These are phyloP conservation scores for Ormyrus nitidulus DNA, from an alignment of 2,888 invertebrate genomes.

Conservation along the genomic window DNA sequence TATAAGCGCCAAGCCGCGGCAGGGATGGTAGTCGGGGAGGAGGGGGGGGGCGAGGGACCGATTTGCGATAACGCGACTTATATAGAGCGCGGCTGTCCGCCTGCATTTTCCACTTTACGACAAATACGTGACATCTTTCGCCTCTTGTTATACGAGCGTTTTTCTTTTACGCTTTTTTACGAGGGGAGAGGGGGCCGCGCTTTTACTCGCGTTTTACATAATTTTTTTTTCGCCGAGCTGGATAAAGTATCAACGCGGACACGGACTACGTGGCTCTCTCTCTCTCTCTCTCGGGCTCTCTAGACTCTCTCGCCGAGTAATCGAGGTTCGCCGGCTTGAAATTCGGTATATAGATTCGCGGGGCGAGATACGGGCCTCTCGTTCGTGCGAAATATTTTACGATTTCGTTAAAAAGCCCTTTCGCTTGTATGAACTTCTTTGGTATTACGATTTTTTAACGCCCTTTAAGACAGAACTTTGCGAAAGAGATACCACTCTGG, in stretches of 20 bases:
- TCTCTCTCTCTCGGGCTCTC: too few relatives aligned
- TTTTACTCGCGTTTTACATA: constrained; percentile 34
- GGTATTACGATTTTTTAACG: too few relatives aligned
- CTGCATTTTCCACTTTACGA: constrained; percentile 50
- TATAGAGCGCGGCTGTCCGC: not conserved
- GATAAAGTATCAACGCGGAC: constrained; percentile 12
- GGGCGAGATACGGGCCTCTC: too few relatives aligned
- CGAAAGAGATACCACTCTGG: too few relatives aligned
- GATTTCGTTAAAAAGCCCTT: too few relatives aligned
- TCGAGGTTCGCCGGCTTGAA: too few relatives aligned
- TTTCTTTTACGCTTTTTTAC: constrained; percentile 23
- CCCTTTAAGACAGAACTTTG: too few relatives aligned
- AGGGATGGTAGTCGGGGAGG: too few relatives aligned
- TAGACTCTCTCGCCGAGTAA: too few relatives aligned
- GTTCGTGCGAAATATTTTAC: too few relatives aligned
- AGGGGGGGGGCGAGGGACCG: constrained; percentile 21
- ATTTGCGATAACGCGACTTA: constrained; percentile 51
- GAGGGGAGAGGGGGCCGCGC: not conserved
- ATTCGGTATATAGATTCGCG: too few relatives aligned
- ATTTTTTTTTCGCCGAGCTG: constrained; percentile 14
- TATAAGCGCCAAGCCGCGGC: not conserved
- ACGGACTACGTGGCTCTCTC: not conserved
- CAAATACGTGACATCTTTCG: constrained; percentile 49
- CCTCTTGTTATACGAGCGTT: constrained; percentile 50
- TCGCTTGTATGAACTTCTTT: too few relatives aligned